phyloP scores from a whole-genome alignment of 2,113 vertebrate genomes.

The Brachyistius frenatus region DNA sequence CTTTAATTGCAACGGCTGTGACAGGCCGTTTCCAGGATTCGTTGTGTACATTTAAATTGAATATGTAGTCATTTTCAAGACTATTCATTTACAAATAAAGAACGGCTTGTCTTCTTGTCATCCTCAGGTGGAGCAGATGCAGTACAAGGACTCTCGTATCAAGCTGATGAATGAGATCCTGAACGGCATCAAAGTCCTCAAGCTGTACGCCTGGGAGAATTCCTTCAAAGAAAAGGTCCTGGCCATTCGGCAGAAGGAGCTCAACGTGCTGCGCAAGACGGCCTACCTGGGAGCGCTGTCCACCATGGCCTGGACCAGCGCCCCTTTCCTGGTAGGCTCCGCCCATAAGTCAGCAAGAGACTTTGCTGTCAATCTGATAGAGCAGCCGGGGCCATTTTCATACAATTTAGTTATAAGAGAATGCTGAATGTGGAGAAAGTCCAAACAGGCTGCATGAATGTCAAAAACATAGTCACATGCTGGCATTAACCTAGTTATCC shows the following conservation, averaged over 20 bases:
- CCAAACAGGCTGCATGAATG: too few species aligned
- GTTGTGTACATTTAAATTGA: not conserved
- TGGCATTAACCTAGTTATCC: too few species aligned
- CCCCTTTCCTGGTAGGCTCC: slow-evolving; percentile 91
- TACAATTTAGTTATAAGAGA: too few species aligned
- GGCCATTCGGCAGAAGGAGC: slow-evolving; percentile 89
- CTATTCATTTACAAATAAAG: not conserved
- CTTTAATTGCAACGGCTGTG: too few species aligned
- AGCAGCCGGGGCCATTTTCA: too few species aligned
- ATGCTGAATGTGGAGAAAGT: too few species aligned
- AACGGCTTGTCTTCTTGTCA: not conserved
- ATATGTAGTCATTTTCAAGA: not conserved
- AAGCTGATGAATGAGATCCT: slow-evolving; percentile 97
- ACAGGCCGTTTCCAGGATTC: too few species aligned
- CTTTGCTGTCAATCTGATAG: too few species aligned
- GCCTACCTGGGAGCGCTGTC: slow-evolving; percentile 90
- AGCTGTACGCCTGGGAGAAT: slow-evolving; percentile 96
- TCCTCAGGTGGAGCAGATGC: slow-evolving; percentile 92
- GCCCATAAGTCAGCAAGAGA: not conserved
- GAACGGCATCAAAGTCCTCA: slow-evolving; percentile 95
- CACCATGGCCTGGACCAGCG: slow-evolving; percentile 91
- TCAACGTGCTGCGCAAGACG: slow-evolving; percentile 86
- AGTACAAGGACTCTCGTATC: slow-evolving; percentile 91
- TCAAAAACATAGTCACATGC: not conserved
- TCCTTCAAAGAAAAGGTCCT: slow-evolving; percentile 91